Conservation (phyloP, 1,140 invertebrate species). For the Eumeta japonica region DNA sequence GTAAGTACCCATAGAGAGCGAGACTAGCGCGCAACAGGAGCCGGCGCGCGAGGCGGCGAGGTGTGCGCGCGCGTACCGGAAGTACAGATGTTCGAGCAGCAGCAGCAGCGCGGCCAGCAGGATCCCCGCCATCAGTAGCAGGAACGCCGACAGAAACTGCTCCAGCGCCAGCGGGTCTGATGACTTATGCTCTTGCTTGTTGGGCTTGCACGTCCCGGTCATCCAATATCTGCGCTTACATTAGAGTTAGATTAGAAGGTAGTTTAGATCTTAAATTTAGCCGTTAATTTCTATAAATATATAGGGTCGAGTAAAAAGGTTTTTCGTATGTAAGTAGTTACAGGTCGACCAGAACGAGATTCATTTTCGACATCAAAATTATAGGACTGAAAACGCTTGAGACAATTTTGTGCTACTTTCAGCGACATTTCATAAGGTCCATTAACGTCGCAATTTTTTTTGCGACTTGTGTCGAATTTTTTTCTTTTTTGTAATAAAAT, state of each 20-base stretch:
- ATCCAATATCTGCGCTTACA: constrained; percentile 90
- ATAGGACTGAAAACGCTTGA: no score
- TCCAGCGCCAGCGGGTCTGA: constrained; percentile 91
- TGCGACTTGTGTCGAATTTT: no score
- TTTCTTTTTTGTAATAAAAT: no score
- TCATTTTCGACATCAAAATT: no score
- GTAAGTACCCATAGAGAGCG: constrained; percentile 69
- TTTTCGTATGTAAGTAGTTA: no score
- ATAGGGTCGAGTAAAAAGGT: no score
- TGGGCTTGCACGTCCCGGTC: constrained; percentile 93
- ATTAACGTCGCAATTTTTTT: no score
- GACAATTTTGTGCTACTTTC: no score
- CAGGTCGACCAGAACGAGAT: no score
- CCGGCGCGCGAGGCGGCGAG: constrained; percentile 85
- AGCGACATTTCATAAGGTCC: no score
- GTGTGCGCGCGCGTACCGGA: constrained; percentile 85
- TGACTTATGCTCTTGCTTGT: constrained; percentile 85
- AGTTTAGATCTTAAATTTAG: not conserved
- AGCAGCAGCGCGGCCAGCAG: constrained; percentile 82
- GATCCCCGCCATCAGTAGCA: constrained; percentile 91
- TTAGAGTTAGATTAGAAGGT: not conserved
- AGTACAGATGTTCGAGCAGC: constrained; percentile 90
- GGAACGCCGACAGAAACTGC: constrained; percentile 96
- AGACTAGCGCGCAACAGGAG: constrained; percentile 88
- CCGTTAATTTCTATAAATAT: no score